Evolutionary conservation across 2,888 invertebrate genomes (phyloP).

Genomic region (Ptycholaimellus sp.): DNA sequence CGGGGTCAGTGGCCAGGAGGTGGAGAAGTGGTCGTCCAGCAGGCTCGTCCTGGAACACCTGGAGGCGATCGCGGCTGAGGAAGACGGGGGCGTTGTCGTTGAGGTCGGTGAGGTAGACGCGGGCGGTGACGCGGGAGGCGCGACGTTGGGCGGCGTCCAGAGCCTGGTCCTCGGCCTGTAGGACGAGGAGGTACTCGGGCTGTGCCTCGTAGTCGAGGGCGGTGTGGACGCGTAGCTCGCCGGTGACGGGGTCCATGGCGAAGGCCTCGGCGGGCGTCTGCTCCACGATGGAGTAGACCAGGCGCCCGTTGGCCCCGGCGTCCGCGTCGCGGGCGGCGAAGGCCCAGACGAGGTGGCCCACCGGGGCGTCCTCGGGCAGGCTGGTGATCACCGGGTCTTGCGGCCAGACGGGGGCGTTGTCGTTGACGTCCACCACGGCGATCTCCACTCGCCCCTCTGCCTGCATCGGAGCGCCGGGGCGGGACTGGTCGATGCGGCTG

Average conservation of each 20-base stretch:
- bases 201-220: slow-evolving; percentile 53
- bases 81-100: slow-evolving; percentile 46
- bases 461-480: neutral
- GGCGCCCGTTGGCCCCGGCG: slow-evolving; percentile 21
- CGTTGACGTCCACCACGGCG: slow-evolving; percentile 51
- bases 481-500: neutral
- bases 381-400: slow-evolving; percentile 56
- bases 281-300: slow-evolving; percentile 42
- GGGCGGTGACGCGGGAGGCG: slow-evolving; percentile 38
- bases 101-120: slow-evolving; percentile 26
- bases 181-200: slow-evolving; percentile 51
- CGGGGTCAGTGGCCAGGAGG: slow-evolving; percentile 38
- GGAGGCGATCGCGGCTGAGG: neutral
- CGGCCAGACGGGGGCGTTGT: slow-evolving; percentile 42
- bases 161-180: slow-evolving; percentile 62
- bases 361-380: slow-evolving; percentile 43
- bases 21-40: slow-evolving; percentile 39
- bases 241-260: slow-evolving; percentile 54
- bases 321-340: slow-evolving; percentile 66
- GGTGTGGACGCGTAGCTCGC: slow-evolving; percentile 42
- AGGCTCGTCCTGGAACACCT: slow-evolving; percentile 39
- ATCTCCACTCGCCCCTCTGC: slow-evolving; percentile 39
- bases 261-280: slow-evolving; percentile 44
- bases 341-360: slow-evolving; percentile 51
- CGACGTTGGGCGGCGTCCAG: slow-evolving; percentile 39